Evolutionary conservation across 2,113 vertebrate genomes (phyloP), one percentile per base, ranked within the genome.

Genomic region (Thalassarche chlororhynchos): DNA sequence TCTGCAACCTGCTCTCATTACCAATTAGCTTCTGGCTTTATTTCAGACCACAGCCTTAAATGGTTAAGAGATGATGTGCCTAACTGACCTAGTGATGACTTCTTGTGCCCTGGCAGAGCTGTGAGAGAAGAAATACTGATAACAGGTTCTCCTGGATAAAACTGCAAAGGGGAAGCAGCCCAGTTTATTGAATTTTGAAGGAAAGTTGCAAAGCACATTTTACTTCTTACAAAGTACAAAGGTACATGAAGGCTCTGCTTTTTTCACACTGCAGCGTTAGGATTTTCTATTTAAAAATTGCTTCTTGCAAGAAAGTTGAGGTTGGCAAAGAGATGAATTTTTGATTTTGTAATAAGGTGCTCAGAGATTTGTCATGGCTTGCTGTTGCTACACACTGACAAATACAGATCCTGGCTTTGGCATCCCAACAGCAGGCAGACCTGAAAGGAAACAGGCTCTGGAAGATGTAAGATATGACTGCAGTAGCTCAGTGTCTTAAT

Each of bases 251-350:
- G 44, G 29, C 34, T 82, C 25, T 76, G 44, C 32, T 57, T 71
- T 83, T 61, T 78, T 55, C 84, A 44, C 40, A 38, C 36, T 20
- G 31, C 19, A 38, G 68, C 0, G 12, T 49, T 77, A 17, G 46
- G 42, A 61, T 42, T 74, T 95, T 65, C 93, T 83, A 46, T 66
- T 90, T 80, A 40, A 88, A 91, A 90, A 40, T 34, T 66, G 36
- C 36, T 84, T 47, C 55, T 89, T 74, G 76, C 49, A 57, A 74
- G 68, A 32, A 84, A 89, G 49, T 32, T n/a, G 42, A 70, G 49
- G 51, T 21, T 90, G 71, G 71, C 42, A 83, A 20, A 72, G 52
- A 62, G 44, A 47, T 18, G 10, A 66, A 40, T 62, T 1, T 76
- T 69, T 92, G 34, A 28, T 72, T 88, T 85, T 25, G 4, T 88